Evolutionary conservation across 2,797 vertebrate species (phyloP).

Genomic region (Nannoperca australis): DNA sequence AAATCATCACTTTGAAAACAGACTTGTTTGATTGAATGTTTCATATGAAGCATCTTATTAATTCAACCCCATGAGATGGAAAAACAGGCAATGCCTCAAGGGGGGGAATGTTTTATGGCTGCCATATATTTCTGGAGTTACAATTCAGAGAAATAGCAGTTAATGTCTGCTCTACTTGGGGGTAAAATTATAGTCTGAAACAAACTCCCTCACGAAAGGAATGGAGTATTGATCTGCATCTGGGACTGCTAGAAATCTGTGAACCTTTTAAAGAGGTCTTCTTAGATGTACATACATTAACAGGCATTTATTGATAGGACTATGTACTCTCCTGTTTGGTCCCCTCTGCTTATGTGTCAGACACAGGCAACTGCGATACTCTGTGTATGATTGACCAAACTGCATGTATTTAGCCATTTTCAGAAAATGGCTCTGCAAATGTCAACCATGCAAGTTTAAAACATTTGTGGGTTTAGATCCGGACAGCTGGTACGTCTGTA

Average conservation of each 20-base stretch:
- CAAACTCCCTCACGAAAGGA: slow-evolving; percentile 50
- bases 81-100: slow-evolving; percentile 54
- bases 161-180: slow-evolving; percentile 61
- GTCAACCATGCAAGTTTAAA: background rate
- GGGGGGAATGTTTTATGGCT: slow-evolving; percentile 55
- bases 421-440: background rate
- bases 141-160: slow-evolving; percentile 67
- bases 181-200: slow-evolving; percentile 63
- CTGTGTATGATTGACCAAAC: background rate
- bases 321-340: background rate
- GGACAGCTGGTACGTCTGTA: slow-evolving; percentile 20
- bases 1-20: slow-evolving; percentile 66
- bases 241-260: slow-evolving; percentile 46
- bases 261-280: slow-evolving; percentile 45
- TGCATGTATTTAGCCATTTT: background rate
- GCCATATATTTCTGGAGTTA: slow-evolving; percentile 59
- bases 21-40: slow-evolving; percentile 67
- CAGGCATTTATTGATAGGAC: slow-evolving; percentile 41
- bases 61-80: slow-evolving; percentile 62
- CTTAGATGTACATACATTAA: slow-evolving; percentile 33
- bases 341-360: slow-evolving; percentile 4
- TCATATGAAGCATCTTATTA: slow-evolving; percentile 64
- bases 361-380: background rate
- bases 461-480: slow-evolving; percentile 2
- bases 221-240: slow-evolving; percentile 71